Percentiles rank a stretch among this genome's conserved stretches.
phyloP scores from a whole-genome alignment of 1,140 invertebrate species.

The Hylaeus anthracinus region DNA sequence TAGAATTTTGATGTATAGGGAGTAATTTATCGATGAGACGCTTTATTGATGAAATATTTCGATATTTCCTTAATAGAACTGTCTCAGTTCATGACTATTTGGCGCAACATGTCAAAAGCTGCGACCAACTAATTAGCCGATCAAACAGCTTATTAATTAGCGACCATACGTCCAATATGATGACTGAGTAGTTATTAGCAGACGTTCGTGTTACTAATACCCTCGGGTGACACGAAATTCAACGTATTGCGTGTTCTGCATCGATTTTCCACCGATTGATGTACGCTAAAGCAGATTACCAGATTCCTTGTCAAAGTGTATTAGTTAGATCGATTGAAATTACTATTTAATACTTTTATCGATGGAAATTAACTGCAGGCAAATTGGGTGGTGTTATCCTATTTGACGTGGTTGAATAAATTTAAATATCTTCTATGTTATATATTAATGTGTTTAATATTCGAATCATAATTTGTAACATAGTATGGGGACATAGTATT shows the following conservation, averaged over 20 bases:
- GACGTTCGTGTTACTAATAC: conserved; percentile 42
- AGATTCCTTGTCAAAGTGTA: conserved; percentile 17
- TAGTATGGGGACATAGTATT: not conserved
- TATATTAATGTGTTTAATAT: not conserved
- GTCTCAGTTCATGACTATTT: not conserved
- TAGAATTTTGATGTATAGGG: too few species aligned
- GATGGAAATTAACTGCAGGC: not conserved
- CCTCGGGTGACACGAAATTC: conserved; percentile 23
- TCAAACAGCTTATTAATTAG: conserved; percentile 48
- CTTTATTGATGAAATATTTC: not conserved
- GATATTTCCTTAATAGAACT: not conserved
- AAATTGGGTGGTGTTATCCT: not conserved
- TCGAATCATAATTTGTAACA: not conserved
- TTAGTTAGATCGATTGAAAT: conserved; percentile 32
- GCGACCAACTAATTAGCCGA: conserved; percentile 38
- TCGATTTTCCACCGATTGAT: conserved; percentile 34
- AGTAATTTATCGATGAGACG: not conserved
- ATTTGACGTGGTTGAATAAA: not conserved
- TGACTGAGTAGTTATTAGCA: conserved; percentile 40
- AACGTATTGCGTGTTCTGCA: conserved; percentile 9
- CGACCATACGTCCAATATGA: conserved; percentile 25
- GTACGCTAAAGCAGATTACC: conserved; percentile 12
- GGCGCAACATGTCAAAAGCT: conserved; percentile 3
- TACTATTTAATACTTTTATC: conserved; percentile 17
- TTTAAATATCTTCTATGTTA: not conserved